phyloP scores from a whole-genome alignment of 2,888 invertebrate species.

The Parapristionchus giblindavisi region DNA sequence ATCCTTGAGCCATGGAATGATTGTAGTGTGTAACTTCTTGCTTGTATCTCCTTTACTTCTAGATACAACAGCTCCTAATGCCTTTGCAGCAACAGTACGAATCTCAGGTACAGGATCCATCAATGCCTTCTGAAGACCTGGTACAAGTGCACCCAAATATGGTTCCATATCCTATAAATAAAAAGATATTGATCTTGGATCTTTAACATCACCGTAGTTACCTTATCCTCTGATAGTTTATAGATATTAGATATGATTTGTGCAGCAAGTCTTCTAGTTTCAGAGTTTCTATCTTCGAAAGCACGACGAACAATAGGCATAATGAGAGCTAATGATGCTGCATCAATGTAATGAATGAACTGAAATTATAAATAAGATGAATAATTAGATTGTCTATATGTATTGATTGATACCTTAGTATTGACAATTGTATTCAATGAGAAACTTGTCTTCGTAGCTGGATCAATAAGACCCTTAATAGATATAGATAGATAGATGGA shows the following conservation, averaged over 20 bases:
- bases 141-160: slow-evolving; percentile 93
- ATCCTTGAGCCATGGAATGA: slow-evolving; percentile 97
- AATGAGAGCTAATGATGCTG: slow-evolving; percentile 95
- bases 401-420: slow-evolving; percentile 28
- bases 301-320: slow-evolving; percentile 99
- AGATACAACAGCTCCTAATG: slow-evolving; percentile 73
- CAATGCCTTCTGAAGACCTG: slow-evolving; percentile 91
- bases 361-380: slow-evolving; percentile 72
- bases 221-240: slow-evolving; percentile 95
- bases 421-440: slow-evolving; percentile 82
- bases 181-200: background rate
- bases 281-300: slow-evolving; percentile 95
- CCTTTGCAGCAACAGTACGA: slow-evolving; percentile 78
- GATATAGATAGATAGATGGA: background rate
- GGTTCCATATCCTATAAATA: slow-evolving; percentile 83
- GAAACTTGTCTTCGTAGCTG: slow-evolving; percentile 88
- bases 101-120: slow-evolving; percentile 98
- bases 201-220: slow-evolving; percentile 43
- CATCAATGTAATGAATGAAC: slow-evolving; percentile 99
- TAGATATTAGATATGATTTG: slow-evolving; percentile 99
- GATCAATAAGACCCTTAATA: slow-evolving; percentile 71
- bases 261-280: slow-evolving; percentile 98
- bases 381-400: background rate
- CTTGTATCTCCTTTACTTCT: slow-evolving; percentile 70
- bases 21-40: slow-evolving; percentile 88